These are phyloP conservation scores for Cantharis nigra DNA, from an alignment of 2,888 invertebrate species.

Conservation along the genomic window DNA sequence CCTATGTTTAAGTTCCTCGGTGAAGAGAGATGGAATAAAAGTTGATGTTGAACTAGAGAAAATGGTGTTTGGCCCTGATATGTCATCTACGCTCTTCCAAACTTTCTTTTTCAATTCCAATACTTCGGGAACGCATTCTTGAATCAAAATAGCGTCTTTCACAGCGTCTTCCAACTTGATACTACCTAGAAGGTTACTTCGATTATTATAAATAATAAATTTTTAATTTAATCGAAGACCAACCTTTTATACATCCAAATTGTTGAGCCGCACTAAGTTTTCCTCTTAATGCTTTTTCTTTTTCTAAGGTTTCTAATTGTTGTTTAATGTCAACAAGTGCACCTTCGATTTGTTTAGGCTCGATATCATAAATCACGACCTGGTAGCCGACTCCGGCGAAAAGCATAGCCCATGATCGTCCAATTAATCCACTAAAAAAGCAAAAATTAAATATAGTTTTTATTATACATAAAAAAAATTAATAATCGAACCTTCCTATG, in stretches of 20 bases:
- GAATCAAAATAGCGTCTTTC: conserved; percentile 78
- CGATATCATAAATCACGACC: conserved; percentile 84
- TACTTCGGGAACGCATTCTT: conserved; percentile 94
- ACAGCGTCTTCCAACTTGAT: conserved; percentile 71
- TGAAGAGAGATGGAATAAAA: conserved; percentile 85
- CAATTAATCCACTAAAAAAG: conserved; percentile 83
- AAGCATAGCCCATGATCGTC: conserved; percentile 96
- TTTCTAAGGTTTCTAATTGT: conserved; percentile 74
- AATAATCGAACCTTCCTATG: conserved; percentile 67
- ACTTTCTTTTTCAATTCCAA: conserved; percentile 82
- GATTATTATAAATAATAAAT: background rate
- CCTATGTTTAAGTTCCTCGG: conserved; percentile 76
- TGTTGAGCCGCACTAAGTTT: conserved; percentile 75
- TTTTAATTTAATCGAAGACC: conserved; percentile 23
- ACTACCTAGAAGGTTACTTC: conserved; percentile 59
- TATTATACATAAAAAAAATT: background rate
- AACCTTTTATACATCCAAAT: conserved; percentile 76
- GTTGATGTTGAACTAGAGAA: conserved; percentile 94
- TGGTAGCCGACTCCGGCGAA: conserved; percentile 91
- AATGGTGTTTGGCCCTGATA: conserved; percentile 77
- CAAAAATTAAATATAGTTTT: background rate
- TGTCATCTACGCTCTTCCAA: conserved; percentile 75
- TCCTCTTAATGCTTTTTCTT: conserved; percentile 76
- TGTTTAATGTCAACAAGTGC: conserved; percentile 75
- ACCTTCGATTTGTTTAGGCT: conserved; percentile 72